Conservation (phyloP, 1,140 invertebrate genomes). For the Campoletis sonorensis region DNA sequence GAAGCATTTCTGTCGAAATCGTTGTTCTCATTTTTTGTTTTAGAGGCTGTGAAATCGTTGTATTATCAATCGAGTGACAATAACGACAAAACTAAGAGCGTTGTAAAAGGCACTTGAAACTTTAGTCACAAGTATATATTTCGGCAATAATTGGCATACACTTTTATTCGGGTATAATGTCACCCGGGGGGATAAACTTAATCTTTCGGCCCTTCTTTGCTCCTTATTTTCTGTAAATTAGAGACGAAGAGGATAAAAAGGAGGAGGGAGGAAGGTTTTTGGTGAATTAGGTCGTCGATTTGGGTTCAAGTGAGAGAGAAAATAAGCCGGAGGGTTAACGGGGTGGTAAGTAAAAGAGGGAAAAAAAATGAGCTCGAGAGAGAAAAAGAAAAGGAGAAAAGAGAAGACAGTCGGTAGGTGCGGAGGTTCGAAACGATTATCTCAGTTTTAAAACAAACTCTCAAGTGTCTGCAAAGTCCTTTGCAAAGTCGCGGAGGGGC, state of each 20-base stretch:
- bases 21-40: background rate
- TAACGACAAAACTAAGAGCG: slow-evolving; percentile 1
- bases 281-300: slow-evolving; percentile 25
- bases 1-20: no score
- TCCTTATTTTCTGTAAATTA: background rate
- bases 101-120: slow-evolving; percentile 10
- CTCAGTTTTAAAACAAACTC: slow-evolving; percentile 74
- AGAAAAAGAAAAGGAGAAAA: slow-evolving; percentile 39
- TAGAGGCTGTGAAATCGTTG: background rate
- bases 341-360: slow-evolving; percentile 1
- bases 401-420: slow-evolving; percentile 50
- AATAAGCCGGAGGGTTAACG: slow-evolving; percentile 11
- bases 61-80: slow-evolving; percentile 13
- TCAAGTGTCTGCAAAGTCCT: slow-evolving; percentile 74
- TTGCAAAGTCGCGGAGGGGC: slow-evolving; percentile 55
- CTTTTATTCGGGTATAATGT: slow-evolving; percentile 70
- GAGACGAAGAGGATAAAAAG: slow-evolving; percentile 39
- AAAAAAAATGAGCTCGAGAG: slow-evolving; percentile 43
- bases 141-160: slow-evolving; percentile 63
- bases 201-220: background rate
- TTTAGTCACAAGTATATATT: slow-evolving; percentile 16
- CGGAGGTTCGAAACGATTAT: slow-evolving; percentile 70
- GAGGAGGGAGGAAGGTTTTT: background rate
- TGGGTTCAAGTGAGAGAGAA: background rate
- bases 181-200: slow-evolving; percentile 56